Base-by-base conservation (phyloP, 2,113 vertebrate species). In the Sinocyclocheilus anshuiensis region DNA sequence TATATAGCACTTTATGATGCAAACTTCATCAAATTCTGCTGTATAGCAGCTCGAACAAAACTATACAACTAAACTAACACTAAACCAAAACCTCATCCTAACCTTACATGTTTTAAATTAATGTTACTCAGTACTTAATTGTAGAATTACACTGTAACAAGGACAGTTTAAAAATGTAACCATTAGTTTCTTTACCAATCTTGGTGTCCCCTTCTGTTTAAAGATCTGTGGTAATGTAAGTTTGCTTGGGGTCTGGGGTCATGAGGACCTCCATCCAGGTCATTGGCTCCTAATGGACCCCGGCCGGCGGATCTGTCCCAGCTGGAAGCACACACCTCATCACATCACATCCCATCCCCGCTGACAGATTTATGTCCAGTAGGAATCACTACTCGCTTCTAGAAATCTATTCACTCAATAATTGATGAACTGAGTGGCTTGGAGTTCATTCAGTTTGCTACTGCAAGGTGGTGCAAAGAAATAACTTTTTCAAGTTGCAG, bases 271-370 rank as follows among this genome's bases (percentile, higher is more conserved):
- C 84, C 77, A 8, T 93, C 83, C 88, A 91, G 91, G 92, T 93
- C 93, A 93, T 18, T 92, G 91, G 77, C 80, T 94, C 86, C 77
- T 88, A 92, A 93, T 91, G 78, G 87, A 72, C 42, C 26, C 84
- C 71, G 86, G 88, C 80, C 75, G 48, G 67, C 6, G 33, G 83
- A 77, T 74, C 77, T 79, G 39, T 72, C 11, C 77, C 24, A 86
- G 72, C 72, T 82, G 57, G 59, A 55, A 24, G 36, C 36, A 63
- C 77, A 26, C 39, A 63, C 59, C 22, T 65, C 39, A 81, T 69
- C 84, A 36, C 26, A 71, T 69, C 84, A 53, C 20, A 71, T 71
- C 69, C 24, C 22, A 48, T 39, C 11, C 86, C 83, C 84, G 86
- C 87, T 88, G 78, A 84, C 24, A 15, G 89, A 87, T 90, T 86